Evolutionary conservation across 1,140 invertebrate species (phyloP), one percentile per base, ranked within the genome.

Genomic region (Aphaenogaster ashmeadi): DNA sequence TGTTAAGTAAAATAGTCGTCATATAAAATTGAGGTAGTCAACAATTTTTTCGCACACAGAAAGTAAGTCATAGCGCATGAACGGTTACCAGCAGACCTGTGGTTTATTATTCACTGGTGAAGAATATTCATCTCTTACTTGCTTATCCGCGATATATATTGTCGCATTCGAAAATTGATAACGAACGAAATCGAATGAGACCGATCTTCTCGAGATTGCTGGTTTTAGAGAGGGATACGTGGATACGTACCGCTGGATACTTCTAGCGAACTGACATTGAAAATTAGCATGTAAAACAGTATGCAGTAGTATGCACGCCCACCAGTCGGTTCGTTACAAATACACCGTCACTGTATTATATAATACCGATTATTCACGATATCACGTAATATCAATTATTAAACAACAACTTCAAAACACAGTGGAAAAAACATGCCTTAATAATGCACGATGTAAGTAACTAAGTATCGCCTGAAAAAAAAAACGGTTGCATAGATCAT

Each of bases 261-360:
- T 74, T 74, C 0, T 64, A 71, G 27, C 64, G 8, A 33, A 74
- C 33, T 62, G 80, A 84, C 80, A 84, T 84, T 84, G 80, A 84
- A 83, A 84, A 84, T 84, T 84, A 75, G 44, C 54, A 84, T 84
- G 41, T 74, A 74, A 84, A 84, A 60, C 13, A 74, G 2, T 13
- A 15, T 47, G 27, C 41, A 84, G 47, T 7, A 74, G 2, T 13
- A 15, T 47, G 27, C 41, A 75, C 80, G 69, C 44, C 67, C 44
- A 50, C 41, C 67, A 72, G 27, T 21, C 62, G 52, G 11, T 62
- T 75, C 41, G n/a, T 21, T 50, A 60, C 18, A 33, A 15, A 60
- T 60, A 84, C 69, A 50, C 44, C 54, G 54, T 75, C 69, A 60
- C 5, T 18, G 33, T 75, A 50, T 84, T 84, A 84, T 38, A 13